These are phyloP conservation scores for Parazoanthus atlanticus DNA, from an alignment of 92 coral and sea anemone species.

Conservation along the genomic window DNA sequence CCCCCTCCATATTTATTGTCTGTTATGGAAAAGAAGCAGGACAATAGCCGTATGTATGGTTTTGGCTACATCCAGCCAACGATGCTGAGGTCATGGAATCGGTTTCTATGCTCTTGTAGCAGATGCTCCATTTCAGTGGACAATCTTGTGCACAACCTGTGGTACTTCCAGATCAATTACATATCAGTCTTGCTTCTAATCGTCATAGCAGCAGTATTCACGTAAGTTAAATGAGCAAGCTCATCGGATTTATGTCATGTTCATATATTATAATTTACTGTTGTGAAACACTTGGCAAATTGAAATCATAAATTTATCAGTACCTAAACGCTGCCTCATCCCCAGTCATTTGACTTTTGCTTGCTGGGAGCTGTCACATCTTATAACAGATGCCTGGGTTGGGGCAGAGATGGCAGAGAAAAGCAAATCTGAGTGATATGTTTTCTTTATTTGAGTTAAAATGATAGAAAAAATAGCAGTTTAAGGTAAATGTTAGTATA, in stretches of 20 bases:
- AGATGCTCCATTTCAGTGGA: conserved; percentile 34
- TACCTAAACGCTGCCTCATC: too few relatives aligned
- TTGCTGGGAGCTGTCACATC: too few relatives aligned
- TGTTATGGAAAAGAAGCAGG: conserved; percentile 5
- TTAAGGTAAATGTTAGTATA: too few relatives aligned
- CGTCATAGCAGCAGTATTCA: conserved; percentile 9
- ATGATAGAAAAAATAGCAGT: too few relatives aligned
- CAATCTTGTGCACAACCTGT: conserved; percentile 29
- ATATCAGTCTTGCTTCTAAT: conserved; percentile 34
- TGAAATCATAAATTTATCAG: too few relatives aligned
- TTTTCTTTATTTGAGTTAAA: too few relatives aligned
- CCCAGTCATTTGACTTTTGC: too few relatives aligned
- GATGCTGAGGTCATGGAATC: conserved; percentile 33
- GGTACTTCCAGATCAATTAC: conserved; percentile 44
- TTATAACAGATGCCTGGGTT: too few relatives aligned
- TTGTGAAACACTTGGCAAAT: too few relatives aligned
- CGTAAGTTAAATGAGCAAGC: conserved; percentile 5
- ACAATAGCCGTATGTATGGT: not conserved
- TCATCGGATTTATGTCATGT: not conserved
- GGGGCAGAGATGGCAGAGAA: too few relatives aligned
- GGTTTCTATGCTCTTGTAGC: conserved; percentile 28
- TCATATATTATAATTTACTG: too few relatives aligned
- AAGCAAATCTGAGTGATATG: too few relatives aligned
- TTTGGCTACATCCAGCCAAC: conserved; percentile 33
- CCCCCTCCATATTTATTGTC: not conserved